Conservation (phyloP, 2,113 vertebrate genomes). For the Nicator chloris region DNA sequence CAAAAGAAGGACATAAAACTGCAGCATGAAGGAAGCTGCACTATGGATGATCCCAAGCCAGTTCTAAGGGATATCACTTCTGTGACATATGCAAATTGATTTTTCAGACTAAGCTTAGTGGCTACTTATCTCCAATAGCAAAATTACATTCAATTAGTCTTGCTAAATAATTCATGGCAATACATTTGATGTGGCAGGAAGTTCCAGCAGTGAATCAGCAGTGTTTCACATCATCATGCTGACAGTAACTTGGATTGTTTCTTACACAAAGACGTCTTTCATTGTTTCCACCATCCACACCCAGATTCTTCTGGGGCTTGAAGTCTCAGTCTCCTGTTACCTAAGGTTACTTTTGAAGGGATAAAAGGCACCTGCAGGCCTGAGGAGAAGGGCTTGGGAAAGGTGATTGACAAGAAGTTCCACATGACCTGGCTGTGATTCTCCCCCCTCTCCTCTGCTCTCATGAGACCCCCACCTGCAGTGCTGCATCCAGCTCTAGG, state of each 20-base stretch:
- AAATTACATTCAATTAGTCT: conserved; percentile 44
- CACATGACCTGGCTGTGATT: not conserved
- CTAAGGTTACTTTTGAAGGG: not conserved
- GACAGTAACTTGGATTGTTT: not conserved
- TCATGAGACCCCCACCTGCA: not conserved
- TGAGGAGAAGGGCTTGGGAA: not conserved
- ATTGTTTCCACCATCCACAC: not conserved
- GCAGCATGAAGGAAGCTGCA: not conserved
- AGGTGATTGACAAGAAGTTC: not conserved
- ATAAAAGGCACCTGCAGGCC: not conserved
- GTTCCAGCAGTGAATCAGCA: not conserved
- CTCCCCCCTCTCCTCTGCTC: not conserved
- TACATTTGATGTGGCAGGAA: not conserved
- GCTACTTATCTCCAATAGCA: conserved; percentile 16
- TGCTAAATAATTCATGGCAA: conserved; percentile 52
- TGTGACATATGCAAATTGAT: not conserved
- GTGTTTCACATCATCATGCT: not conserved
- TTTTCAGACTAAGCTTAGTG: conserved; percentile 1
- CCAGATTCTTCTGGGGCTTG: not conserved
- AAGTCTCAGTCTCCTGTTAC: not conserved
- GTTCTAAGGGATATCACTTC: not conserved
- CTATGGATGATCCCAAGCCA: not conserved
- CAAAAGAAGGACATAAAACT: not conserved
- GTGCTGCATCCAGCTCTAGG: not conserved
- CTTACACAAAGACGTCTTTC: not conserved